A percentile compares a stretch with the other conserved stretches of the same genome.
Conservation (phyloP, 2,113 vertebrate genomes). For the Protobothrops flavoviridis region DNA sequence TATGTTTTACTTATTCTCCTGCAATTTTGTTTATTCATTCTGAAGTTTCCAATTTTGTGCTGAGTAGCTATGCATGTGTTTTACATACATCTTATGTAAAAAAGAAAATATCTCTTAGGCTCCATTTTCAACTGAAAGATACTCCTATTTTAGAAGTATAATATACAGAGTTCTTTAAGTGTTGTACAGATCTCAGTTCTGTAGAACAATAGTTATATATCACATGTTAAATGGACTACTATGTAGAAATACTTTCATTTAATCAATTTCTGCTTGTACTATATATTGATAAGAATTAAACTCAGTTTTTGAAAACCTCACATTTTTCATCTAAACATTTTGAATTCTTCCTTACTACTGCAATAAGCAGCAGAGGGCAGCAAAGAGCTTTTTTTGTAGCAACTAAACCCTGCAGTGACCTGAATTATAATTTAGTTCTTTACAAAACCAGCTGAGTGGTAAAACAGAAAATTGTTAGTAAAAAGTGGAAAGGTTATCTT, state of each 20-base stretch:
- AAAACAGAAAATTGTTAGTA: constrained; percentile 28
- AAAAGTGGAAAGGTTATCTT: constrained; percentile 23
- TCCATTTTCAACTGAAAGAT: constrained; percentile 4
- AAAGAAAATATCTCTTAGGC: not conserved
- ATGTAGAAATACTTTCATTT: not conserved
- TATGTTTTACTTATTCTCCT: not conserved
- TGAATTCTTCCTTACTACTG: not conserved
- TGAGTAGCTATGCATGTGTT: constrained; percentile 8
- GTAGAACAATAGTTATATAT: not conserved
- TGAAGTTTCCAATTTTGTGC: not conserved
- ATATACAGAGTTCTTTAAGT: constrained; percentile 35
- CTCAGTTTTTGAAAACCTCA: not conserved
- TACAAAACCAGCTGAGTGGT: constrained; percentile 20
- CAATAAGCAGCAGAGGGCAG: constrained; percentile 64
- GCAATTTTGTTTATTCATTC: not conserved
- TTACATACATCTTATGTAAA: not conserved
- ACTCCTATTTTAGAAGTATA: constrained; percentile 31
- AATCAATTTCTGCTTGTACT: not conserved
- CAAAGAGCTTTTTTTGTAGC: constrained; percentile 42
- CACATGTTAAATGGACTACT: not conserved
- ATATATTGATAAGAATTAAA: not conserved
- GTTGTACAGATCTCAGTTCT: constrained; percentile 5
- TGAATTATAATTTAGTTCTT: constrained; percentile 16
- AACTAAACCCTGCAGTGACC: constrained; percentile 27
- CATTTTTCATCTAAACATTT: not conserved